phyloP scores from a whole-genome alignment of 1,140 invertebrate genomes.

The Bursaphelenchus mucronatus region DNA sequence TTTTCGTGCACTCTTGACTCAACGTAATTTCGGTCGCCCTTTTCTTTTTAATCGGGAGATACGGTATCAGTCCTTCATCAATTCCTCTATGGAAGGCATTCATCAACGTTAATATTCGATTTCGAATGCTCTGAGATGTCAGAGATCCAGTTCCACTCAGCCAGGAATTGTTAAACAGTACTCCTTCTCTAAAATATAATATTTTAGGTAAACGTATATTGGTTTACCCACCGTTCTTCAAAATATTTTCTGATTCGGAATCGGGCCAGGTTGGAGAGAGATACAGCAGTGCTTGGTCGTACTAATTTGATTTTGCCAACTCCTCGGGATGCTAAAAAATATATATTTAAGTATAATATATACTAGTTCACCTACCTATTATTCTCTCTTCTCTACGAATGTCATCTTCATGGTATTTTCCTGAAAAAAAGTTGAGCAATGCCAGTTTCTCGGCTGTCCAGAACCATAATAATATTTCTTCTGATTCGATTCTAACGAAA shows the following conservation, averaged over 20 bases:
- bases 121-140: slow-evolving; percentile 27
- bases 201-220: slow-evolving; percentile 3
- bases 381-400: slow-evolving; percentile 14
- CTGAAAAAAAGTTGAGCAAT: slow-evolving; percentile 17
- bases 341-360: neutral
- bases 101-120: slow-evolving; percentile 28
- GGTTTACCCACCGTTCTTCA: slow-evolving; percentile 29
- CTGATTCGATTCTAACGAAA: slow-evolving; percentile 16
- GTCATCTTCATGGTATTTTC: slow-evolving; percentile 22
- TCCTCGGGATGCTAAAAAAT: slow-evolving; percentile 13
- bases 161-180: slow-evolving; percentile 30
- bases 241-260: slow-evolving; percentile 38
- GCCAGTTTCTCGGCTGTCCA: slow-evolving; percentile 30
- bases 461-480: slow-evolving; percentile 30
- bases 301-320: slow-evolving; percentile 5
- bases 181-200: slow-evolving; percentile 28
- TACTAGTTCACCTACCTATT: slow-evolving; percentile 9
- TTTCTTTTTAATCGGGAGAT: slow-evolving; percentile 32
- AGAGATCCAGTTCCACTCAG: neutral
- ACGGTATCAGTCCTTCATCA: slow-evolving; percentile 21
- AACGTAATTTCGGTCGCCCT: slow-evolving; percentile 26
- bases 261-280: slow-evolving; percentile 26
- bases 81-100: slow-evolving; percentile 28
- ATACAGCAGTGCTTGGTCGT: slow-evolving; percentile 30
- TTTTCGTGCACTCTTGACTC: slow-evolving; percentile 36